Percentiles rank a stretch among this genome's conserved stretches.
Evolutionary conservation across 2,113 vertebrate species (phyloP).

Genomic region (Lamprologus tigripictilis): DNA sequence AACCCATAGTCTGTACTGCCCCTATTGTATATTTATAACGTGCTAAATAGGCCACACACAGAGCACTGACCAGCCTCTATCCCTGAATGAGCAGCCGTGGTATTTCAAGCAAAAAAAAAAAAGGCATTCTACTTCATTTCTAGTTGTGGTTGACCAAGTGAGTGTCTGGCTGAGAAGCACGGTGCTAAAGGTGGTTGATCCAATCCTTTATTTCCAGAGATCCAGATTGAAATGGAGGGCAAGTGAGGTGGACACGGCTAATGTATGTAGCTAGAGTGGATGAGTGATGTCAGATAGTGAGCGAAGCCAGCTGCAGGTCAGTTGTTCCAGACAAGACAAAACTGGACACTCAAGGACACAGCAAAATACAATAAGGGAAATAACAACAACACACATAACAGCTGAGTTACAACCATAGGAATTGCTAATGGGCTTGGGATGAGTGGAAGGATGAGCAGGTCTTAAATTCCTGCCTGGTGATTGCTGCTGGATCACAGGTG

Average conservation of each 20-base stretch:
- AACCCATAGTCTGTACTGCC: neutral
- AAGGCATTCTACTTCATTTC: neutral
- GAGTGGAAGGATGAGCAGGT: neutral
- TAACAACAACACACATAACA: neutral
- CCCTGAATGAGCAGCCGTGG: neutral
- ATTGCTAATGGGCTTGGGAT: neutral
- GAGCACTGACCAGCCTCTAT: neutral
- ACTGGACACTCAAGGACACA: neutral
- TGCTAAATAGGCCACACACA: neutral
- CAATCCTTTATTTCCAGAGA: neutral
- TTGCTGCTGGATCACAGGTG: neutral
- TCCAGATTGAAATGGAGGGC: neutral
- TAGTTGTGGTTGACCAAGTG: neutral
- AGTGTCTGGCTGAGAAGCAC: neutral
- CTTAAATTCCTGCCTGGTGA: neutral
- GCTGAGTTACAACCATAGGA: neutral
- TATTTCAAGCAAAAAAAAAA: neutral
- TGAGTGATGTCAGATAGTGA: neutral
- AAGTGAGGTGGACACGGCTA: neutral
- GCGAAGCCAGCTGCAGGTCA: neutral
- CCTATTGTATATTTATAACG: neutral
- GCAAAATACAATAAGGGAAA: neutral
- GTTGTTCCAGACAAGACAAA: rapidly evolving
- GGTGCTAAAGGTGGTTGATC: neutral
- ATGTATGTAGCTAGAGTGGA: neutral